phyloP scores from a whole-genome alignment of 2,797 vertebrate species.

The Etheostoma nigrum region DNA sequence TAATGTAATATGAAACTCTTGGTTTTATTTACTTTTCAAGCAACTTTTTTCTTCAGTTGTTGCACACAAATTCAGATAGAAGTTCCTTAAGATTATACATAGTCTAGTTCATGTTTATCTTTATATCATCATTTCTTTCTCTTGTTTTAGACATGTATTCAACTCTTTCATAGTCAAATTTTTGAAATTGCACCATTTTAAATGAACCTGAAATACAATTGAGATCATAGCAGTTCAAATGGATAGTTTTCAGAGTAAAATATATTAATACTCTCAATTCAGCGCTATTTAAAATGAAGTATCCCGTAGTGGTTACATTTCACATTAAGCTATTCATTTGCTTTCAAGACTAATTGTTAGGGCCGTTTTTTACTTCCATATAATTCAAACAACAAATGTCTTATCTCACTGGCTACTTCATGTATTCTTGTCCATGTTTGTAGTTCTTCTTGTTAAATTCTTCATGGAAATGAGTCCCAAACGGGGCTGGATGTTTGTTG shows the following conservation, averaged over 20 bases:
- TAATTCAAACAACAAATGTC: constrained; percentile 34
- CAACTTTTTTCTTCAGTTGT: background rate
- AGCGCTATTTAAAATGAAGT: background rate
- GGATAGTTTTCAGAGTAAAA: background rate
- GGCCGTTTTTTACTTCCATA: constrained; percentile 4
- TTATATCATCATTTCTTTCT: background rate
- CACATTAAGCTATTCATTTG: background rate
- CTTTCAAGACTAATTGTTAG: background rate
- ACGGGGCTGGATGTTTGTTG: background rate
- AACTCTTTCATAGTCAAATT: too few species aligned
- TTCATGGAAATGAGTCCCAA: background rate
- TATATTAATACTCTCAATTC: background rate
- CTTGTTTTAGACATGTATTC: too few species aligned
- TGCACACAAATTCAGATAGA: background rate
- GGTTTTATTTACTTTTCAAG: too few species aligned
- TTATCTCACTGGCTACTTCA: constrained; percentile 37
- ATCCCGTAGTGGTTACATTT: background rate
- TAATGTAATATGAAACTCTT: background rate
- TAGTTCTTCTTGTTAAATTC: constrained; percentile 21
- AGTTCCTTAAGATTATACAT: too few species aligned
- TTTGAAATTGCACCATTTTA: background rate
- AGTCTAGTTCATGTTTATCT: background rate
- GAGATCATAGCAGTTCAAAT: background rate
- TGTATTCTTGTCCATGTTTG: constrained; percentile 24
- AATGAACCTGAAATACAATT: background rate